Conservation (phyloP, 2,797 vertebrate species). For the Rhincodon typus region DNA sequence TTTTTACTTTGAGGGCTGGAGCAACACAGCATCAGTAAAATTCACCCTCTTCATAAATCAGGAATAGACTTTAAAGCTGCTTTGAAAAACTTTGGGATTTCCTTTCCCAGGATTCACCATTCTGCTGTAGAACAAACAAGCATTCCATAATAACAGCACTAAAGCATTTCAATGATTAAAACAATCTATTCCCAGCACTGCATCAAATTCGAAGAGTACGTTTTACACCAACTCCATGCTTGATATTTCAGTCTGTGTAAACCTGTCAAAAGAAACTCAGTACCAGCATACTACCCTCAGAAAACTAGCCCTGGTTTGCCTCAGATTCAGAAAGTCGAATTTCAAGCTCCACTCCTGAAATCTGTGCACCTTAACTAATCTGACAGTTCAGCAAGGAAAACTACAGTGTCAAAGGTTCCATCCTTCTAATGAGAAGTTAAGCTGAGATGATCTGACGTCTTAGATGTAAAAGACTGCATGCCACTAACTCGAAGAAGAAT, state of each 20-base stretch:
- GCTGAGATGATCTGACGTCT: not conserved
- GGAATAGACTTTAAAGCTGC: not conserved
- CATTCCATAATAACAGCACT: not conserved
- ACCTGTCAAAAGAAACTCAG: not conserved
- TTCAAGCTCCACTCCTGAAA: not conserved
- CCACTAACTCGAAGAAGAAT: not conserved
- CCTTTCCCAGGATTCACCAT: not conserved
- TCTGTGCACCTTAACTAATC: not conserved
- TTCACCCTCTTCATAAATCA: not conserved
- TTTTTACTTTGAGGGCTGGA: conserved; percentile 11
- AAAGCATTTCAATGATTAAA: not conserved
- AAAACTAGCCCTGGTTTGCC: not conserved
- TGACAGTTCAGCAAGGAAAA: not conserved
- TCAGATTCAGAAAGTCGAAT: not conserved
- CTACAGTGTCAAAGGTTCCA: not conserved
- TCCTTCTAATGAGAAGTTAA: not conserved
- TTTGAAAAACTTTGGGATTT: not conserved
- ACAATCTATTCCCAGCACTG: not conserved
- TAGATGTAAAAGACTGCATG: not conserved
- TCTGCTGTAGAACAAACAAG: not conserved
- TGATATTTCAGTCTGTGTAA: not conserved
- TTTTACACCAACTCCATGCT: not conserved
- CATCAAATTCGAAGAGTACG: not conserved
- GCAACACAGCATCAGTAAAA: not conserved
- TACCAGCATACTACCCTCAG: no score